phyloP scores from a whole-genome alignment of 2,888 invertebrate genomes.

The Rhamnusium bicolor region DNA sequence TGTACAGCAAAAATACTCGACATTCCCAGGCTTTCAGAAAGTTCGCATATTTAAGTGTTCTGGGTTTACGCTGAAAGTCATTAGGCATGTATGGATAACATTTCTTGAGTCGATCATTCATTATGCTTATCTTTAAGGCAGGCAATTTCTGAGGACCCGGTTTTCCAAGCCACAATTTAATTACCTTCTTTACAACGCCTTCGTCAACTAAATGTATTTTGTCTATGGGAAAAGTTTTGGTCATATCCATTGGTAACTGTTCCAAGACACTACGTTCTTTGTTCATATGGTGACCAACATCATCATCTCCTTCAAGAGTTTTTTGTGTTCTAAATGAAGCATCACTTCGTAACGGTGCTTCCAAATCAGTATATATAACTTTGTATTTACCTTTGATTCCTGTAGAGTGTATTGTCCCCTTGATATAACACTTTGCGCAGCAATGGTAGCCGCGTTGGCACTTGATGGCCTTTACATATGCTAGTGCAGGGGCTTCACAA shows the following conservation, averaged over 20 bases:
- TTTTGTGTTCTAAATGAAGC: constrained; percentile 28
- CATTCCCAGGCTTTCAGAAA: not conserved
- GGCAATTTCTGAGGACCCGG: constrained; percentile 2
- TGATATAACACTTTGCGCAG: constrained; percentile 31
- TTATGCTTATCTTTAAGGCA: not conserved
- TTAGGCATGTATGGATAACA: not conserved
- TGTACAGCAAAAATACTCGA: not conserved
- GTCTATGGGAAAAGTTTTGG: constrained; percentile 25
- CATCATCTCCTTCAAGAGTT: constrained; percentile 32
- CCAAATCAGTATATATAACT: constrained; percentile 16
- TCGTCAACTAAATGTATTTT: constrained; percentile 31
- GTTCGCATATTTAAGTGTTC: not conserved
- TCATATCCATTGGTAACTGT: constrained; percentile 18
- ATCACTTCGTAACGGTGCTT: no score
- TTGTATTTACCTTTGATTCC: constrained; percentile 28
- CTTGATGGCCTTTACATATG: constrained; percentile 34
- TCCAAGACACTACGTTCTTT: constrained; percentile 27
- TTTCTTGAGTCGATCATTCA: not conserved
- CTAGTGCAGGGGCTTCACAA: constrained; percentile 36
- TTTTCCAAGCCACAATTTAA: constrained; percentile 30
- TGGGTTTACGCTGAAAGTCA: constrained; percentile 26
- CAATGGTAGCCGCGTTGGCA: constrained; percentile 30
- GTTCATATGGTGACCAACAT: constrained; percentile 38
- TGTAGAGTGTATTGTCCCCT: constrained; percentile 9
- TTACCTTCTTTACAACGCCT: constrained; percentile 23